Conservation (phyloP, 2,113 vertebrate species). For the Desmodus rotundus region DNA sequence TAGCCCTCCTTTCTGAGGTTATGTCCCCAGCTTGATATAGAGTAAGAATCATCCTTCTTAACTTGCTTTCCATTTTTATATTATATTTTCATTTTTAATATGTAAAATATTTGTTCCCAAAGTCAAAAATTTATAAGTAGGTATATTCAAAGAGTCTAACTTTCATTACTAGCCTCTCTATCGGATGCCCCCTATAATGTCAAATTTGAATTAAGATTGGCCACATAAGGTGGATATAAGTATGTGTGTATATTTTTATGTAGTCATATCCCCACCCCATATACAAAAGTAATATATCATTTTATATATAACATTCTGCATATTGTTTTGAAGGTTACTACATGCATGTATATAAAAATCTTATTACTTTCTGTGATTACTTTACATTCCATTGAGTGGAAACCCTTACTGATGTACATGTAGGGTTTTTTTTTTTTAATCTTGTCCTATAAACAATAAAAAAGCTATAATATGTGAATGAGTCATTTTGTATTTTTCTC, state of each 20-base stretch:
- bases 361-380: not conserved
- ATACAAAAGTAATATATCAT: not conserved
- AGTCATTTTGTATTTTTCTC: not conserved
- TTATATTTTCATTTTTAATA: not conserved
- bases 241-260: not conserved
- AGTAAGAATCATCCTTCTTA: not conserved
- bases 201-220: not conserved
- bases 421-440: not conserved
- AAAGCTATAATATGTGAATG: not conserved
- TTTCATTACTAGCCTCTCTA: not conserved
- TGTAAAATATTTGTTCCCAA: not conserved
- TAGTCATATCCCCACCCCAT: not conserved
- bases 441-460: not conserved
- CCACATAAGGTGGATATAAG: not conserved
- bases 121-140: not conserved
- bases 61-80: not conserved
- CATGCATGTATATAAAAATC: not conserved
- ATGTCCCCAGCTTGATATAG: not conserved
- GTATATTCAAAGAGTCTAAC: not conserved
- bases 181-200: not conserved
- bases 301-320: not conserved
- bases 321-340: not conserved
- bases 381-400: not conserved
- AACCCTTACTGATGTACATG: not conserved
- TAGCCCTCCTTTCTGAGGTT: not conserved